A percentile compares a stretch with the other conserved stretches of the same genome.
Evolutionary conservation across 1,140 invertebrate genomes (phyloP).

Genomic region (Diuraphis noxia): DNA sequence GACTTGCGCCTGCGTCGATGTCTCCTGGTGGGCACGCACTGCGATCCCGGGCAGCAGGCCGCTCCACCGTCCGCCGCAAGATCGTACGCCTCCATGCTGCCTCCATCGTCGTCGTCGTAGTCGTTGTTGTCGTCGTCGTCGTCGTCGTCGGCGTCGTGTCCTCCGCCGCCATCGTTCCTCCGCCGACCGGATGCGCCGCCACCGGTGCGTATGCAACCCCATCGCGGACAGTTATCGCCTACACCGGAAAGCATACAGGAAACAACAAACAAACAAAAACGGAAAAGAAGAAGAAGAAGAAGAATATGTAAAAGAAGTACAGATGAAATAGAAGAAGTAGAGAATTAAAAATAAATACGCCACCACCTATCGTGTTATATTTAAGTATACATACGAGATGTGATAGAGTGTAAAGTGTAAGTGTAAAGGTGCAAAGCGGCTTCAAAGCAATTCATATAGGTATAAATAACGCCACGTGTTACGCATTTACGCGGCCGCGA

Average conservation of each 20-base stretch:
- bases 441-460: background rate
- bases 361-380: background rate
- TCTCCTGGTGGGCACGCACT: slow-evolving; percentile 74
- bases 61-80: slow-evolving; percentile 76
- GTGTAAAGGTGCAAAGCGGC: background rate
- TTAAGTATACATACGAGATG: background rate
- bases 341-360: background rate
- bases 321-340: background rate
- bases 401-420: background rate
- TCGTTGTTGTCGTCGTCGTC: slow-evolving; percentile 57
- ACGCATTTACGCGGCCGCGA: background rate
- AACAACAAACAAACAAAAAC: slow-evolving; percentile 16
- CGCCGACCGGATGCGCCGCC: slow-evolving; percentile 19
- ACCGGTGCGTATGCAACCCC: slow-evolving; percentile 49
- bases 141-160: slow-evolving; percentile 59
- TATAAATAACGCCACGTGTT: background rate
- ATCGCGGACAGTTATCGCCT: slow-evolving; percentile 40
- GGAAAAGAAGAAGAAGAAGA: background rate
- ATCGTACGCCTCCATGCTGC: slow-evolving; percentile 80
- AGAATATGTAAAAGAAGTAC: background rate
- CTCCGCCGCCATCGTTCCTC: background rate
- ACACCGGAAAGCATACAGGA: slow-evolving; percentile 43
- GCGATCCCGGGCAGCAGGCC: slow-evolving; percentile 73
- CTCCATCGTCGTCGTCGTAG: slow-evolving; percentile 64
- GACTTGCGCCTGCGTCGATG: slow-evolving; percentile 52